Evolutionary conservation across 2,797 vertebrate species (phyloP).

Genomic region (Channa striata): DNA sequence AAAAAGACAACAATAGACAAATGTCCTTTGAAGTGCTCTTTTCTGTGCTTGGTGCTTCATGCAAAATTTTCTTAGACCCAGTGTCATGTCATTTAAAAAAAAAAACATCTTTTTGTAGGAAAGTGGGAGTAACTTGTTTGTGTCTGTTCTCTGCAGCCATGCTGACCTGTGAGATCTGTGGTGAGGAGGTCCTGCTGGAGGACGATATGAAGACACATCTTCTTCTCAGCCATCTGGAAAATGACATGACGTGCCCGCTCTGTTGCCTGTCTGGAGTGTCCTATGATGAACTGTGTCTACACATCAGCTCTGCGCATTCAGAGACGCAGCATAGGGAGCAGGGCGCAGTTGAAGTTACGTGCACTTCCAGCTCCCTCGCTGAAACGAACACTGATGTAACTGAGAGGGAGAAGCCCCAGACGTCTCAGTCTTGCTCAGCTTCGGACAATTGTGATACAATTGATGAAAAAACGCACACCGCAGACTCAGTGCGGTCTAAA

Average conservation of each 20-base stretch:
- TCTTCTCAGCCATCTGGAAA: slow-evolving; percentile 85
- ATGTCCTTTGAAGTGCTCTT: background rate
- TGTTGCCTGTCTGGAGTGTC: slow-evolving; percentile 85
- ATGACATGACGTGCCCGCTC: slow-evolving; percentile 82
- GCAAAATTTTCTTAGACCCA: background rate
- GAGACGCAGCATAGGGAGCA: slow-evolving; percentile 58
- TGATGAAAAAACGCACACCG: background rate
- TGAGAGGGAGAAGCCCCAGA: background rate
- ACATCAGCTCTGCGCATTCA: slow-evolving; percentile 84
- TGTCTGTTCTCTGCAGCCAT: slow-evolving; percentile 64
- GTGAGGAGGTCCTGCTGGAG: slow-evolving; percentile 82
- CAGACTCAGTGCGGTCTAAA: background rate
- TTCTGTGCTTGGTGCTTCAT: background rate
- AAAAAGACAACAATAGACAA: background rate
- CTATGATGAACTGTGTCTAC: slow-evolving; percentile 86
- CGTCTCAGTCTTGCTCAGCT: background rate
- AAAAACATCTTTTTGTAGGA: background rate
- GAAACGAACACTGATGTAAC: background rate
- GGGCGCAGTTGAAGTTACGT: no score
- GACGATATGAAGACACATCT: slow-evolving; percentile 88
- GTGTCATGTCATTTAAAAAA: background rate
- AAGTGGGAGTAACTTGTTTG: background rate
- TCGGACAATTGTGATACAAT: background rate
- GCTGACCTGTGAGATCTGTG: slow-evolving; percentile 89
- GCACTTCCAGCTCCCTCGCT: background rate